Evolutionary conservation across 2,797 vertebrate genomes (phyloP), one percentile per base, ranked within the genome.

Genomic region (Euthynnus affinis): DNA sequence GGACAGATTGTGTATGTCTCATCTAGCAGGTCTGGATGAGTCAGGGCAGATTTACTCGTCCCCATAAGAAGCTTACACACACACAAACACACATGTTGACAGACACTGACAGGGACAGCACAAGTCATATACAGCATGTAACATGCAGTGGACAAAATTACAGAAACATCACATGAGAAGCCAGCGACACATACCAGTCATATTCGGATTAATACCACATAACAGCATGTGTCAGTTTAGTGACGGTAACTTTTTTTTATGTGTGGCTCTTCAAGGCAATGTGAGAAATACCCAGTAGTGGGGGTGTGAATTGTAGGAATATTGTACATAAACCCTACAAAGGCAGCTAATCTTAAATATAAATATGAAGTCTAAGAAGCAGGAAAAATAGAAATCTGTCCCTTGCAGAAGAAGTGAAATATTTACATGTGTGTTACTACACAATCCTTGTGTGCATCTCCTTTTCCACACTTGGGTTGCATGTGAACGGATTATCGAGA

Each of bases 11-110:
- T 77, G 78, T 55, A 66, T 76, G 76, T 87, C 61, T 81, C 49
- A 78, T 64, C 83, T 78, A 90, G 85, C 88, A 91, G 90, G 85
- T 88, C 69, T 73, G 76, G 75, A 91, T 94, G 93, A 94, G 88
- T 91, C 92, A 86, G 84, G 71, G 61, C 87, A 90, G 89, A 94
- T 92, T 94, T 89, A 84, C 74, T 87, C 84, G 76, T 80, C 85
- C 61, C 59, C 75, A 81, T 91, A 93, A 95, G 90, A 89, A 66
- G 92, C 88, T 93, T 93, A 89, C 52, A 72, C 34, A 72, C 34
- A 78, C 67, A 71, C 61, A 84, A 20, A 71, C 58, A 73, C 70
- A 71, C 72, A 78, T 51, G 58, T 60, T 65, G 42, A 79, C 72
- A 77, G 56, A 63, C 15, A 49, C 25, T 44, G 69, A 59, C 61